phyloP scores from a whole-genome alignment of 2,113 vertebrate genomes.

The Stegostoma tigrinum region DNA sequence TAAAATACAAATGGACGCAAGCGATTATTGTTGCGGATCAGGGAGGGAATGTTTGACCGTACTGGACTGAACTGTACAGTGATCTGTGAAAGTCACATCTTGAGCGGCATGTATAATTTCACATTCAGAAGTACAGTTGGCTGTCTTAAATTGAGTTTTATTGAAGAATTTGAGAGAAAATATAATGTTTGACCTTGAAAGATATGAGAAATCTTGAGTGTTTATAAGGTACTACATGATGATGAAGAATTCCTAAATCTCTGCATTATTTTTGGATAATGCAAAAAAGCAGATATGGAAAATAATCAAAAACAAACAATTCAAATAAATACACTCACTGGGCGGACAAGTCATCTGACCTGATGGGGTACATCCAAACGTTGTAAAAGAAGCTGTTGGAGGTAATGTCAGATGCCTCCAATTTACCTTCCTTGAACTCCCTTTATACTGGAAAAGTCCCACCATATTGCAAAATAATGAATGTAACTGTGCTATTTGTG shows the following conservation, averaged over 20 bases:
- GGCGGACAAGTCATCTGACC: too few species aligned
- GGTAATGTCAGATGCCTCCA: too few species aligned
- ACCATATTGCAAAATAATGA: too few species aligned
- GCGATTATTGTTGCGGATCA: not conserved
- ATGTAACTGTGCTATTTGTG: too few species aligned
- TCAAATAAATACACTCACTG: too few species aligned
- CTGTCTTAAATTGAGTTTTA: not conserved
- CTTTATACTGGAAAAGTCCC: too few species aligned
- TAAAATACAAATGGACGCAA: too few species aligned
- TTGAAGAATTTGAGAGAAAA: not conserved
- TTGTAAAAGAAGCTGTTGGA: too few species aligned
- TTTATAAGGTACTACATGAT: not conserved
- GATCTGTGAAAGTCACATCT: not conserved
- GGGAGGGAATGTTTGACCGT: not conserved
- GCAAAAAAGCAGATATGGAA: not conserved
- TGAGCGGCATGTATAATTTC: not conserved
- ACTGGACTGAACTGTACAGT: not conserved
- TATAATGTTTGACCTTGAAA: not conserved
- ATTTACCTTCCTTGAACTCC: too few species aligned
- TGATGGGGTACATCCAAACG: too few species aligned
- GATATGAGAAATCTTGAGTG: not conserved
- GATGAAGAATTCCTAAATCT: not conserved
- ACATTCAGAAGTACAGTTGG: not conserved
- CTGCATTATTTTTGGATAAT: not conserved
- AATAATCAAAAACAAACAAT: not conserved